Evolutionary conservation across 2,113 vertebrate species (phyloP).

Genomic region (Smithornis capensis): DNA sequence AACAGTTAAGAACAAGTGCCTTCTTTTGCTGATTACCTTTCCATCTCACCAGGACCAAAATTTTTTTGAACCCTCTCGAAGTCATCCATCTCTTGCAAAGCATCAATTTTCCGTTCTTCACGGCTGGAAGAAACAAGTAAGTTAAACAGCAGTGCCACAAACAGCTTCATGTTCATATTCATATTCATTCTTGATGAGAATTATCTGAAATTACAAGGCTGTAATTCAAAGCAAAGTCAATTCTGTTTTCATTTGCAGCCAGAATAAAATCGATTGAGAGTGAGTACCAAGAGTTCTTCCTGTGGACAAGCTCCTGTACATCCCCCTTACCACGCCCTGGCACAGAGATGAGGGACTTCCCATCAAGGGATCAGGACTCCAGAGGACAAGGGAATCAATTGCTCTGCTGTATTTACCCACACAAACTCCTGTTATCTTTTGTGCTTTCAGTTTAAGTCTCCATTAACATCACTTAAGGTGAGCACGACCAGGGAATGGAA

Average conservation of each 20-base stretch:
- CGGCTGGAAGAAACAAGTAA: slow-evolving; percentile 32
- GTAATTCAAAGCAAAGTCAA: not conserved
- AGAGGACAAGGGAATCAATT: not conserved
- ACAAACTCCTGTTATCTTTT: not conserved
- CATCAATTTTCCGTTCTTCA: not conserved
- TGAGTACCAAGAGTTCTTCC: not conserved
- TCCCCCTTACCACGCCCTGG: accelerated
- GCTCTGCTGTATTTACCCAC: not conserved
- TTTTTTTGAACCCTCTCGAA: not conserved
- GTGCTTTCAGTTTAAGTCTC: not conserved
- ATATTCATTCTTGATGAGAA: not conserved
- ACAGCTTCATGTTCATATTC: not conserved
- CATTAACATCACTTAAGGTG: not conserved
- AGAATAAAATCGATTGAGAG: not conserved
- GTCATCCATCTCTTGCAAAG: not conserved
- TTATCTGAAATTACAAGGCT: not conserved
- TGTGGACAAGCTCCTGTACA: not conserved
- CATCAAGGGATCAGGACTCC: not conserved
- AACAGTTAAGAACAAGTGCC: not conserved
- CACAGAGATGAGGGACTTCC: not conserved
- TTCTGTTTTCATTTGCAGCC: not conserved
- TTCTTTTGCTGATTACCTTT: slow-evolving; percentile 45
- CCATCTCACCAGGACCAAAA: not conserved
- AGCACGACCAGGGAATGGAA: not conserved
- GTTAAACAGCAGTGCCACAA: not conserved